These are phyloP conservation scores for Strongylocentrotus purpuratus DNA, from an alignment of 35 echinoderm and acorn worm species.

Conservation along the genomic window DNA sequence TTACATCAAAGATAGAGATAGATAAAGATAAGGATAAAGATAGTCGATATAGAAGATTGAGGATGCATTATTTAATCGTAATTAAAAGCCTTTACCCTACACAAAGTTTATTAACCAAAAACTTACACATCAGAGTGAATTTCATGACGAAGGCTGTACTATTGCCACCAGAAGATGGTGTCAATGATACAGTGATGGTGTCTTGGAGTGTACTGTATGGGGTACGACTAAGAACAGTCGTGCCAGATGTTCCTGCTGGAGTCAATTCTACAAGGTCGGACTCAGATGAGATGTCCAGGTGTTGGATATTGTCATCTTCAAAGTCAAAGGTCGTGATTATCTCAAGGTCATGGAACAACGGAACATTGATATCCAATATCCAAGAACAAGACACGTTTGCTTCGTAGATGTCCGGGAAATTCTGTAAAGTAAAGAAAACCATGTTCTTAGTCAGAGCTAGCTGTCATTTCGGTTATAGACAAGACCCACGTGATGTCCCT, in stretches of 20 bases:
- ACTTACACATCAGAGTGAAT: neutral
- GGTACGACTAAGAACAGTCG: neutral
- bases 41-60: too few species aligned
- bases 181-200: neutral
- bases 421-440: neutral
- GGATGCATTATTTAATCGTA: too few species aligned
- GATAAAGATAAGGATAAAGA: too few species aligned
- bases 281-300: neutral
- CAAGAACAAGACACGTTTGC: neutral
- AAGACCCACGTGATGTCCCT: too few species aligned
- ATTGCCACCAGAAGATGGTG: neutral
- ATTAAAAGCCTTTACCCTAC: too few species aligned
- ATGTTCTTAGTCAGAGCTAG: too few species aligned
- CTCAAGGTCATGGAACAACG: neutral
- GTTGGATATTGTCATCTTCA: neutral
- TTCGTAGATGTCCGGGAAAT: neutral
- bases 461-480: too few species aligned
- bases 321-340: neutral
- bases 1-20: too few species aligned
- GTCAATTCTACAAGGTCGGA: neutral
- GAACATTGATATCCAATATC: neutral
- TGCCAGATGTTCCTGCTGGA: neutral
- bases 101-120: neutral
- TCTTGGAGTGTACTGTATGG: neutral
- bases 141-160: neutral